Evolutionary conservation across 2,888 invertebrate species (phyloP).

Genomic region (Macaria liturata): DNA sequence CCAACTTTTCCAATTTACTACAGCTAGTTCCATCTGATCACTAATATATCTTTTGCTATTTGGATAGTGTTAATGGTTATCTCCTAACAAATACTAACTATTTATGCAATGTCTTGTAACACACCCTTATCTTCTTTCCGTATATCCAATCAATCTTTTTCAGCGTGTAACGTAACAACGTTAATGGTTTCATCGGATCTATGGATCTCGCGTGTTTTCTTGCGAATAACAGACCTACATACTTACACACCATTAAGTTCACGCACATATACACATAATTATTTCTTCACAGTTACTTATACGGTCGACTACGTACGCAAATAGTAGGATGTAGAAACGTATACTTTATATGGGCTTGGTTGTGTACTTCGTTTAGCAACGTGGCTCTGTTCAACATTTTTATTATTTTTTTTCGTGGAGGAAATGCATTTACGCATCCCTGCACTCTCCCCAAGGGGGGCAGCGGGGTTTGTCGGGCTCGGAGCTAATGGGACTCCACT

Average conservation of each 20-base stretch:
- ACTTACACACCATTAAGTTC: constrained; percentile 35
- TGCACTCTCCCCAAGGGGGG: too few species aligned
- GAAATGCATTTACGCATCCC: too few species aligned
- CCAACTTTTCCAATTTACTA: background rate
- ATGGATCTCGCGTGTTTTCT: constrained; percentile 30
- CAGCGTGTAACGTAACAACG: background rate
- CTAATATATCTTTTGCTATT: too few species aligned
- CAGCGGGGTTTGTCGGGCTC: too few species aligned
- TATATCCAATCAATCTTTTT: too few species aligned
- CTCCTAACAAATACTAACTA: too few species aligned
- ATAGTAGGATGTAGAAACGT: constrained; percentile 31
- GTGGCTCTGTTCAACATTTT: background rate
- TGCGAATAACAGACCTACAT: constrained; percentile 35
- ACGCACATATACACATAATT: constrained; percentile 34
- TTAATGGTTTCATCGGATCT: constrained; percentile 20
- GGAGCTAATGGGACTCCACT: too few species aligned
- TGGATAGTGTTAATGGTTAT: too few species aligned
- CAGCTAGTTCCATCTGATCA: too few species aligned
- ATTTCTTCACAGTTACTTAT: constrained; percentile 34
- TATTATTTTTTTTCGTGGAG: too few species aligned
- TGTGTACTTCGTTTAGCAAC: constrained; percentile 2
- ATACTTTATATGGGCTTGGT: constrained; percentile 11
- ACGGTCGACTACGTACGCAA: constrained; percentile 33
- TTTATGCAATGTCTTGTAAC: too few species aligned
- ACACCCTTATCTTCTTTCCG: too few species aligned